phyloP scores from a whole-genome alignment of 1,140 invertebrate species.

The Bombus polaris region DNA sequence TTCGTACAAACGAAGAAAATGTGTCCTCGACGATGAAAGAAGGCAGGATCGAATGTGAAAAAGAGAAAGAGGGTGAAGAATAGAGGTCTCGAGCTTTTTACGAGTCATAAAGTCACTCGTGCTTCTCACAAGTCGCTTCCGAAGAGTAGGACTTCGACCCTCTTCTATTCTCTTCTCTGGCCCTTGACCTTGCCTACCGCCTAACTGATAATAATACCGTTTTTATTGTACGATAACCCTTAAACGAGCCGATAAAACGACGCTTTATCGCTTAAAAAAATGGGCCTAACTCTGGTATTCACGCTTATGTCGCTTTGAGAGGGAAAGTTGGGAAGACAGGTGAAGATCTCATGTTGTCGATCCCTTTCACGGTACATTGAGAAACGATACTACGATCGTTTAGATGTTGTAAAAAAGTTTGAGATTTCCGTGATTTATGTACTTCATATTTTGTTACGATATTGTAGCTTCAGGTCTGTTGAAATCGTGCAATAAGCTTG shows the following conservation, averaged over 20 bases:
- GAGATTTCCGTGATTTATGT: not conserved
- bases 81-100: conserved; percentile 80
- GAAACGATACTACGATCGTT: not conserved
- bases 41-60: conserved; percentile 25
- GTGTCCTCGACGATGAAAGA: conserved; percentile 55
- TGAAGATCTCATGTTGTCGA: conserved; percentile 17
- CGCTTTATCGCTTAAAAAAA: conserved; percentile 80
- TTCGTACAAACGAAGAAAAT: conserved; percentile 55
- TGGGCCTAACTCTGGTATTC: conserved; percentile 72
- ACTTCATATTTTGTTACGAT: conserved; percentile 7
- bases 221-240: conserved; percentile 83
- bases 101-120: conserved; percentile 82
- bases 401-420: conserved; percentile 15
- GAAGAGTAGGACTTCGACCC: conserved; percentile 50
- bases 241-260: conserved; percentile 81
- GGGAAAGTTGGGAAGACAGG: conserved; percentile 40
- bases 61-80: conserved; percentile 29
- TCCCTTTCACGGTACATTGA: not conserved
- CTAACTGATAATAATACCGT: conserved; percentile 83
- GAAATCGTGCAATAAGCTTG: not conserved
- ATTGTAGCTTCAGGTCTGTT: not conserved
- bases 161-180: conserved; percentile 51
- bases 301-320: not conserved
- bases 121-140: conserved; percentile 79
- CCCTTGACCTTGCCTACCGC: conserved; percentile 57